Evolutionary conservation across 1,140 invertebrate species (phyloP).

Genomic region (Drosophila oshimai): DNA sequence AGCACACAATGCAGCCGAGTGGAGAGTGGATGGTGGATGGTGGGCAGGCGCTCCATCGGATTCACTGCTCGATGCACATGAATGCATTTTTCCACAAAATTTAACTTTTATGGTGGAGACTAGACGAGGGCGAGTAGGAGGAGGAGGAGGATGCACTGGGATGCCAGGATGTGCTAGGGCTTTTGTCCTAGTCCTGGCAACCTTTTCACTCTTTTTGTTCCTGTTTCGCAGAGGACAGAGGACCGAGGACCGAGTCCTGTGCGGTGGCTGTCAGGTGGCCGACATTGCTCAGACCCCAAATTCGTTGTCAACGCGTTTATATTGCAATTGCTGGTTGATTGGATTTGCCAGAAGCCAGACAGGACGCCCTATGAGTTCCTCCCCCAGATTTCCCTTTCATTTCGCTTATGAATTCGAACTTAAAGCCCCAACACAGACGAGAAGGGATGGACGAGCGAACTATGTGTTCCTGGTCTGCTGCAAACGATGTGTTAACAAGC

Average conservation of each 20-base stretch:
- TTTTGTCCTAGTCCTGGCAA: slow-evolving; percentile 32
- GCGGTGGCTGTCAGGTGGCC: slow-evolving; percentile 26
- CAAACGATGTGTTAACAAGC: slow-evolving; percentile 62
- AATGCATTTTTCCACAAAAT: slow-evolving; percentile 71
- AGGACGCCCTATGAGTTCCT: not conserved
- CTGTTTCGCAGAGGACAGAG: not conserved
- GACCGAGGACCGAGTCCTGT: not conserved
- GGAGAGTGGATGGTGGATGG: slow-evolving; percentile 5
- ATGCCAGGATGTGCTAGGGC: not conserved
- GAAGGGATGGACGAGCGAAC: not conserved
- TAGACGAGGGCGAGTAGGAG: not conserved
- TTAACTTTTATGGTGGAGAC: slow-evolving; percentile 50
- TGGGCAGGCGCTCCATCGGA: slow-evolving; percentile 67
- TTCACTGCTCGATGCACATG: slow-evolving; percentile 67
- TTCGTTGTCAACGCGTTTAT: slow-evolving; percentile 48
- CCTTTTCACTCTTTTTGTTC: slow-evolving; percentile 8
- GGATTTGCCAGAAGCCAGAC: slow-evolving; percentile 47
- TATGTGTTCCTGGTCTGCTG: slow-evolving; percentile 40
- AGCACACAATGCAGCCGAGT: slow-evolving; percentile 35
- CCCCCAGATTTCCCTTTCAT: slow-evolving; percentile 23
- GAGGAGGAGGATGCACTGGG: not conserved
- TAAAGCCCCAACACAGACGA: not conserved
- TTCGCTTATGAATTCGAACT: slow-evolving; percentile 45
- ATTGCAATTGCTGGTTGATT: slow-evolving; percentile 57
- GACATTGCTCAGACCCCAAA: slow-evolving; percentile 4